A percentile compares a stretch with the other conserved stretches of the same genome.
phyloP scores from a whole-genome alignment of 2,888 invertebrate species.

The Lycocerus yunnanus region DNA sequence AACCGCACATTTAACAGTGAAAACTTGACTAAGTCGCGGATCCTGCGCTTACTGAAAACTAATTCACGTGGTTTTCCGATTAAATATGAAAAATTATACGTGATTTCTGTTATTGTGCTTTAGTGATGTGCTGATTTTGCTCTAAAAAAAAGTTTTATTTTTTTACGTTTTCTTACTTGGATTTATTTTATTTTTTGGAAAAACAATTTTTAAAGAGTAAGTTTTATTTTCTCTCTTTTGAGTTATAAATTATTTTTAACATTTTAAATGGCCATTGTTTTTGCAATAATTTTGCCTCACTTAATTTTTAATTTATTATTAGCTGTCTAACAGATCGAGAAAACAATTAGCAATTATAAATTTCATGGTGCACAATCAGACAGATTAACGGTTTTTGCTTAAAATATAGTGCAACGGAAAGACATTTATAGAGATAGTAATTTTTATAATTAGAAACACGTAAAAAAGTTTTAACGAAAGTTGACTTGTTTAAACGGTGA shows the following conservation, averaged over 20 bases:
- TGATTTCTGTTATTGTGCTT: background rate
- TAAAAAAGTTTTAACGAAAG: background rate
- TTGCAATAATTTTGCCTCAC: background rate
- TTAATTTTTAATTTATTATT: background rate
- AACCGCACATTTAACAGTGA: background rate
- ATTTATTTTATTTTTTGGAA: background rate
- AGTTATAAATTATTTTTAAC: background rate
- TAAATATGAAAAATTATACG: background rate
- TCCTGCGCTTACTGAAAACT: conserved; percentile 1
- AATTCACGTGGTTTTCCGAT: background rate
- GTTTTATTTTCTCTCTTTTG: background rate
- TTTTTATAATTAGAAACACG: background rate
- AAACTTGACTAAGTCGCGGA: background rate
- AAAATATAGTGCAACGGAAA: background rate
- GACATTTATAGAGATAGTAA: background rate
- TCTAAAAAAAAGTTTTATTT: background rate
- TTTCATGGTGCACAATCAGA: background rate
- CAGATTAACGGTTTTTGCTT: background rate
- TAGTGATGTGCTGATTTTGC: background rate
- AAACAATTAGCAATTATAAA: background rate
- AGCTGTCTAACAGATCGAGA: background rate
- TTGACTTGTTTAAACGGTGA: background rate
- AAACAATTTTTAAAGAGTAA: background rate
- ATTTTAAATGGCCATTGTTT: background rate
- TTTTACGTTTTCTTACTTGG: conserved; percentile 1